phyloP scores from a whole-genome alignment of 2,888 invertebrate genomes.

The Dynastes tityus region DNA sequence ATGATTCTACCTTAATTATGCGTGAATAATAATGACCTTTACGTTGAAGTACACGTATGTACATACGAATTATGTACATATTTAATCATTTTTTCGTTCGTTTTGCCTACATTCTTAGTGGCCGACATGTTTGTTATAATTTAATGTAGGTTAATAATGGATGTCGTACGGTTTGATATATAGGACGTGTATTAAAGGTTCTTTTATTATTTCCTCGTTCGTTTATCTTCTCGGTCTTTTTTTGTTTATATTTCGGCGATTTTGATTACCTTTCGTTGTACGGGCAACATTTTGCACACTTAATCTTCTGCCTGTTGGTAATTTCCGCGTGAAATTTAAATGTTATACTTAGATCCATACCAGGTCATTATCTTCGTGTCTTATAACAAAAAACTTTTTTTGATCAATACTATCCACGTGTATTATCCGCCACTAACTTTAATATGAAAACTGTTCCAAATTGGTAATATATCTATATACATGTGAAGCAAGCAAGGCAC shows the following conservation, averaged over 20 bases:
- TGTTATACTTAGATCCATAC: too few species aligned
- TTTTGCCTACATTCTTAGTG: background rate
- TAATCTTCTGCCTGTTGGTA: background rate
- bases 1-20: conserved; percentile 28
- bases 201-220: background rate
- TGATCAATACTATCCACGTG: too few species aligned
- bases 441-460: too few species aligned
- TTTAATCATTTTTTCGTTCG: conserved; percentile 1
- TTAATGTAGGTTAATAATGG: conserved; percentile 48
- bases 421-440: too few species aligned
- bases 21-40: conserved; percentile 40
- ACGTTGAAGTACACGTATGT: background rate
- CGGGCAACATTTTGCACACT: too few species aligned
- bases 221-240: background rate
- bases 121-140: conserved; percentile 10
- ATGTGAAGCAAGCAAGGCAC: too few species aligned
- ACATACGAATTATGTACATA: background rate
- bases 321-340: too few species aligned
- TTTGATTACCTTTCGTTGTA: background rate
- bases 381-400: too few species aligned
- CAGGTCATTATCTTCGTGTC: too few species aligned
- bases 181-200: conserved; percentile 11
- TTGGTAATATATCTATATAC: too few species aligned
- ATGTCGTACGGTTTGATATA: conserved; percentile 3
- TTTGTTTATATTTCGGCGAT: background rate